Conservation (phyloP, 2,113 vertebrate genomes). For the Eulemur macaco region DNA sequence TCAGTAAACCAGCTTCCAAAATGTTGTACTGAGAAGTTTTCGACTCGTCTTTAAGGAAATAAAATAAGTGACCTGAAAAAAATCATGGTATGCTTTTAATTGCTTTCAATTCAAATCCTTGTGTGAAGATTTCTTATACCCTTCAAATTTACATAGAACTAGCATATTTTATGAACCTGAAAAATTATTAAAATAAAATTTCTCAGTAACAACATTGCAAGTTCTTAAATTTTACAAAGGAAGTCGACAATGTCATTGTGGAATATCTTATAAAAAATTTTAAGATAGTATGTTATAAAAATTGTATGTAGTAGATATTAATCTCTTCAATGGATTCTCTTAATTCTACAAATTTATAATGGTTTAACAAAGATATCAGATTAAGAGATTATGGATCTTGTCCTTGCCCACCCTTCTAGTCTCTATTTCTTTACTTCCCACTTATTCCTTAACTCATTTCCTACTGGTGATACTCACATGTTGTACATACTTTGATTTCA, state of each 20-base stretch:
- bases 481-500: neutral
- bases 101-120: neutral
- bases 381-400: neutral
- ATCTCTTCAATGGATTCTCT: neutral
- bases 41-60: neutral
- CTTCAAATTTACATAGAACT: neutral
- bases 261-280: neutral
- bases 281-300: neutral
- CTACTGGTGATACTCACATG: neutral
- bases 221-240: neutral
- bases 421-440: neutral
- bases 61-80: neutral
- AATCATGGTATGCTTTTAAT: neutral
- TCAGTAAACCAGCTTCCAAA: neutral
- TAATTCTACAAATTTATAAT: neutral
- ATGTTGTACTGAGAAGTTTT: neutral
- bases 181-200: neutral
- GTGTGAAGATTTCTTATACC: neutral
- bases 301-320: neutral
- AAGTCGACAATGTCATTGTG: neutral
- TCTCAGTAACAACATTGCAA: neutral
- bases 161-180: neutral
- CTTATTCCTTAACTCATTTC: neutral
- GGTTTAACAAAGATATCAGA: neutral
- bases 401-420: neutral